Conservation (phyloP, 2,113 vertebrate species). For the Oenanthe oenanthe region DNA sequence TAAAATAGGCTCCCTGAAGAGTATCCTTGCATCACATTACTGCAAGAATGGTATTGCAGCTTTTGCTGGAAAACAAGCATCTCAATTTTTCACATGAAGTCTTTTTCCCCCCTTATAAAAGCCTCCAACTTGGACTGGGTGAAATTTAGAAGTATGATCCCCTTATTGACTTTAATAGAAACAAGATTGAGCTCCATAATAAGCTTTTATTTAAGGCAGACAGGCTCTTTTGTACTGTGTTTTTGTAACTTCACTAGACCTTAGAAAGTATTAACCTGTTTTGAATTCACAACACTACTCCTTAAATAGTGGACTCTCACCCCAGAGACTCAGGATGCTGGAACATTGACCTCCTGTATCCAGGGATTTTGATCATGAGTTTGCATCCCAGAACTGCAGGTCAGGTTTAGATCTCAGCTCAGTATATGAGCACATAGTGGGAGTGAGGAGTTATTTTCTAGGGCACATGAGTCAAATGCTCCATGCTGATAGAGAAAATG, state of each 20-base stretch:
- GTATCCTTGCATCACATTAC: background rate
- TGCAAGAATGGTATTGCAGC: background rate
- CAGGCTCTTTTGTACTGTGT: background rate
- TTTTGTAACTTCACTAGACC: constrained; percentile 41
- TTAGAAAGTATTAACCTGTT: constrained; percentile 25
- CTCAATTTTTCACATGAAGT: constrained; percentile 49
- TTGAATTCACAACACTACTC: background rate
- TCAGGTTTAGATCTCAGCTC: constrained; percentile 23
- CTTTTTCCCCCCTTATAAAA: constrained; percentile 37
- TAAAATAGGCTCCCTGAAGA: background rate
- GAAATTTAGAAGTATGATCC: constrained; percentile 31
- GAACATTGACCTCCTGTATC: background rate
- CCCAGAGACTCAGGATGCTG: background rate
- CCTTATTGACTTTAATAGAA: constrained; percentile 12
- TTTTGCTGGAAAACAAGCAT: background rate
- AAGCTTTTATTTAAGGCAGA: constrained; percentile 36
- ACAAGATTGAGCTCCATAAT: constrained; percentile 31
- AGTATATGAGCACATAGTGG: background rate
- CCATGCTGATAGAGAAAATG: constrained; percentile 35
- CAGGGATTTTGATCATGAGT: constrained; percentile 14
- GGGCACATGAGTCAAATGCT: constrained; percentile 43
- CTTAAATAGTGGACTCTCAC: constrained; percentile 14
- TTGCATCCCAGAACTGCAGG: constrained; percentile 31
- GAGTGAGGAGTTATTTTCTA: constrained; percentile 47
- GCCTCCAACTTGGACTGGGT: background rate